phyloP scores from a whole-genome alignment of 2,888 invertebrate species.

The Habrosyne pyritoides region DNA sequence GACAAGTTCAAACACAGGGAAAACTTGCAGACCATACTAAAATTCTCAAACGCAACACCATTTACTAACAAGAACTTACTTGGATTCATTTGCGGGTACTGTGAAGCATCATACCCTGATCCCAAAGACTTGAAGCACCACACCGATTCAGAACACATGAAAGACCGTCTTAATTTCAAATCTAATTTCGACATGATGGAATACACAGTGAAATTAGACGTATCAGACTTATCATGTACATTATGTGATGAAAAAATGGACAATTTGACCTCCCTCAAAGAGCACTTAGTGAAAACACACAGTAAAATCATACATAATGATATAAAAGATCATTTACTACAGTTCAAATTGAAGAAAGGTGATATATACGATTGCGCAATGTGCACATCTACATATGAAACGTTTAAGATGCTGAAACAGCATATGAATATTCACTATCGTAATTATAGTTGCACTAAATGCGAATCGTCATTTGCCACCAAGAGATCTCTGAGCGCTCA shows the following conservation, averaged over 20 bases:
- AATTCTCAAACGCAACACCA: slow-evolving; percentile 63
- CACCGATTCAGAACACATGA: slow-evolving; percentile 47
- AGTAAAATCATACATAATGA: slow-evolving; percentile 52
- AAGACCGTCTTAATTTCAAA: slow-evolving; percentile 53
- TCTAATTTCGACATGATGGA: slow-evolving; percentile 54
- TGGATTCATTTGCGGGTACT: slow-evolving; percentile 66
- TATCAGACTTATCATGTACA: slow-evolving; percentile 49
- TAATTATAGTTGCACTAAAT: slow-evolving; percentile 61
- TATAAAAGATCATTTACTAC: slow-evolving; percentile 66
- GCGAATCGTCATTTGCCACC: slow-evolving; percentile 62
- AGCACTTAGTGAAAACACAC: slow-evolving; percentile 57
- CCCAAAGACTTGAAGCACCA: slow-evolving; percentile 55
- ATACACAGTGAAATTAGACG: slow-evolving; percentile 60
- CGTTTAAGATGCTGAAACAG: slow-evolving; percentile 73
- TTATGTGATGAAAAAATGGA: slow-evolving; percentile 49
- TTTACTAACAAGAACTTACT: slow-evolving; percentile 63
- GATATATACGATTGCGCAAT: slow-evolving; percentile 64
- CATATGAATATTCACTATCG: slow-evolving; percentile 73
- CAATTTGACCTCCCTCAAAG: slow-evolving; percentile 46
- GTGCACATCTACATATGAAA: slow-evolving; percentile 67
- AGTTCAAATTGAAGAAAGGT: slow-evolving; percentile 67
- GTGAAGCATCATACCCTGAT: slow-evolving; percentile 57
- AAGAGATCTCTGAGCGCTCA: slow-evolving; percentile 63
- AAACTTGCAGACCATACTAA: slow-evolving; percentile 58
- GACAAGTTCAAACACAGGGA: slow-evolving; percentile 61